These are phyloP conservation scores for Melanaphis sacchari DNA, from an alignment of 1,140 invertebrate genomes.

Conservation along the genomic window DNA sequence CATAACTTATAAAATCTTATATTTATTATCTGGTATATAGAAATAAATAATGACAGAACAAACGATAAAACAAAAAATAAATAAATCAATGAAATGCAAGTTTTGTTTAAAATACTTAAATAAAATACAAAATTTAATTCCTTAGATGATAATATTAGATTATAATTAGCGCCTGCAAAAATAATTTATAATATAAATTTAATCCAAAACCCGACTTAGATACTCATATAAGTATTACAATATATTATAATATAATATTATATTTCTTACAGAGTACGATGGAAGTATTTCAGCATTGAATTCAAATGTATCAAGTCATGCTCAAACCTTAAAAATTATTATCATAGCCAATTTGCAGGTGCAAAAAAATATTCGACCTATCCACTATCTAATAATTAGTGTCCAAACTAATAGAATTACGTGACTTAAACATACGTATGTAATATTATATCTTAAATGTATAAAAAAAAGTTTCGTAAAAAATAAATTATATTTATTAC, in stretches of 20 bases:
- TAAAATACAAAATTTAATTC: not conserved
- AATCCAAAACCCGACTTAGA: too few species aligned
- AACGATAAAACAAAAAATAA: not conserved
- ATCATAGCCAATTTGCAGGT: not conserved
- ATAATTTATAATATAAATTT: not conserved
- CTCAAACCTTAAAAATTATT: not conserved
- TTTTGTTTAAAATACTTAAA: not conserved
- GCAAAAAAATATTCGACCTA: not conserved
- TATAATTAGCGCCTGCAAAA: not conserved
- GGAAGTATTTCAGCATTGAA: not conserved
- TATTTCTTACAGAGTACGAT: not conserved
- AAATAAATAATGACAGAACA: not conserved
- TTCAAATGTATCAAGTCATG: not conserved
- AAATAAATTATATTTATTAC: not conserved
- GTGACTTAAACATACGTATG: not conserved
- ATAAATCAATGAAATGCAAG: not conserved
- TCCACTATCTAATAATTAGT: not conserved
- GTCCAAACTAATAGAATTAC: not conserved
- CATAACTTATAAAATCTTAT: not conserved
- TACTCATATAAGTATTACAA: too few species aligned
- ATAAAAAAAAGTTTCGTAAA: not conserved
- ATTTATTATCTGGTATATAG: not conserved
- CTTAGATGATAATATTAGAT: not conserved
- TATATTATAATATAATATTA: not conserved
- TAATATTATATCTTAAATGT: not conserved